Evolutionary conservation across 1,140 invertebrate species (phyloP).

Genomic region (Berghia stephanieae): DNA sequence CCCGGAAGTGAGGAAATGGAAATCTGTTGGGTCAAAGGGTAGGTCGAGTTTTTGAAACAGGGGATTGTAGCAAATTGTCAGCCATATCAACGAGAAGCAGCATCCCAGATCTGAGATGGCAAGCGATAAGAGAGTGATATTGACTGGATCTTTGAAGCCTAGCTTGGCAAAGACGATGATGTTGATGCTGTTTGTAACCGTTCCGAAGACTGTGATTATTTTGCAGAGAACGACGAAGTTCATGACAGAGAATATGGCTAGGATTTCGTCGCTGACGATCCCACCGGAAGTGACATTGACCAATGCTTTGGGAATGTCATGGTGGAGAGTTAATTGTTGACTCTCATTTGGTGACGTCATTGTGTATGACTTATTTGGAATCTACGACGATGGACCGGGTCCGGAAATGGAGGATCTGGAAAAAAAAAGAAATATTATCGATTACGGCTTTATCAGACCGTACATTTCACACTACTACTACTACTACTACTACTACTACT

Average conservation of each 20-base stretch:
- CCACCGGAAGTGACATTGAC: too few relatives aligned
- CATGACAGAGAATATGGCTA: neutral
- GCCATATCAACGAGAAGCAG: neutral
- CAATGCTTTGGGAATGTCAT: too few relatives aligned
- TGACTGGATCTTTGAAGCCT: neutral
- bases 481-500: too few relatives aligned
- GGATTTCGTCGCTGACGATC: neutral
- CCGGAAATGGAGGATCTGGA: too few relatives aligned
- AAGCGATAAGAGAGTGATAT: neutral
- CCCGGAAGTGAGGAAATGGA: constrained; percentile 93
- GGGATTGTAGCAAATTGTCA: constrained; percentile 73
- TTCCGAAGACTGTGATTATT: neutral
- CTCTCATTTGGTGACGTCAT: too few relatives aligned
- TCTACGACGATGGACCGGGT: too few relatives aligned
- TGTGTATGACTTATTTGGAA: too few relatives aligned
- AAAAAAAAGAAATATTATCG: too few relatives aligned
- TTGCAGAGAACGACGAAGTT: neutral
- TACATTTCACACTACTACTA: too few relatives aligned
- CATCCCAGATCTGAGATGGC: neutral
- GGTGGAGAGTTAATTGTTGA: too few relatives aligned
- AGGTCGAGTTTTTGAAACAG: constrained; percentile 84
- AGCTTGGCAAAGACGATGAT: constrained; percentile 6
- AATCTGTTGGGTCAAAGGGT: constrained; percentile 86
- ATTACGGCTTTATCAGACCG: too few relatives aligned
- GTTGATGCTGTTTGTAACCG: constrained; percentile 16